These are phyloP conservation scores for Euleptes europaea DNA, from an alignment of 2,113 vertebrate genomes.

Conservation along the genomic window DNA sequence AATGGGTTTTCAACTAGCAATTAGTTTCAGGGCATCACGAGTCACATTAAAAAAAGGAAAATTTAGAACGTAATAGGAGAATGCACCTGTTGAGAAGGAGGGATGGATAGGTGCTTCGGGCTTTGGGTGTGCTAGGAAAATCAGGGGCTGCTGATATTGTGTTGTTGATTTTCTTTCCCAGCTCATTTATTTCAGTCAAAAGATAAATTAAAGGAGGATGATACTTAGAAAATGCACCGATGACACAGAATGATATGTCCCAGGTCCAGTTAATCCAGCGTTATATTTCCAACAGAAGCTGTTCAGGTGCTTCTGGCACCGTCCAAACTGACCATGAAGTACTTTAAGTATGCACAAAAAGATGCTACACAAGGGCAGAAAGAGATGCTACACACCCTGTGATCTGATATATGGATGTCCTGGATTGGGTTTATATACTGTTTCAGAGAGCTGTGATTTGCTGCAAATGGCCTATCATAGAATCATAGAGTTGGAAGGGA, in stretches of 20 bases:
- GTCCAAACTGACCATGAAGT: too few relatives aligned
- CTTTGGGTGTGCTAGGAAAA: not conserved
- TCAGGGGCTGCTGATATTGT: not conserved
- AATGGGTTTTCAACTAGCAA: not conserved
- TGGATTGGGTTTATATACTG: too few relatives aligned
- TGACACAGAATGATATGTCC: not conserved
- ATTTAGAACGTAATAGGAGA: not conserved
- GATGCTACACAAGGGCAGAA: too few relatives aligned
- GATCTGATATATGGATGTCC: too few relatives aligned
- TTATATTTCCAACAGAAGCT: too few relatives aligned
- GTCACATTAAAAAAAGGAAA: not conserved
- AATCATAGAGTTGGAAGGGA: too few relatives aligned
- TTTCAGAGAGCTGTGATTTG: too few relatives aligned
- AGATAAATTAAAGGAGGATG: not conserved
- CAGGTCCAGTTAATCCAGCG: too few relatives aligned
- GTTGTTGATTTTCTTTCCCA: not conserved
- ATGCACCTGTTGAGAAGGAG: not conserved
- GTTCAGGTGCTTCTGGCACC: too few relatives aligned
- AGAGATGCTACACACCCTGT: too few relatives aligned
- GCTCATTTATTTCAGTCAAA: not conserved
- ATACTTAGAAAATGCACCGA: not conserved
- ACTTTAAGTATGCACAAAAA: too few relatives aligned
- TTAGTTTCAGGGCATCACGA: constrained; percentile 1
- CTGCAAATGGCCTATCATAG: too few relatives aligned
- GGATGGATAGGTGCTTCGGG: not conserved